Evolutionary conservation across 2,113 vertebrate species (phyloP).

Genomic region (Cryptotis parvus): DNA sequence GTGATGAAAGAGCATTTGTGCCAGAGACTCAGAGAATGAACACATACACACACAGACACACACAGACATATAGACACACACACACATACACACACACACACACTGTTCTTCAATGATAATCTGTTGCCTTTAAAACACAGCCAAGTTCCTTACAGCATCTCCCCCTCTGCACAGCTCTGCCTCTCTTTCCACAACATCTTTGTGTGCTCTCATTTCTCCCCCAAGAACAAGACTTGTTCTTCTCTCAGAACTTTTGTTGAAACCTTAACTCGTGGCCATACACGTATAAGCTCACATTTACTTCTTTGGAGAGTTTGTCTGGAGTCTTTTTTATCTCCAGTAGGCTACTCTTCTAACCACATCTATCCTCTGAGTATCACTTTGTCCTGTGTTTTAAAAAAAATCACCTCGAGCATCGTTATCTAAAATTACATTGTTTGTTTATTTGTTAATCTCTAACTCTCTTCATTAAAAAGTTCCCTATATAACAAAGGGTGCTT

Average conservation of each 20-base stretch:
- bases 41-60: no score
- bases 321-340: neutral
- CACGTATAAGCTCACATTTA: neutral
- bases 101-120: neutral
- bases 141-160: no score
- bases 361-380: neutral
- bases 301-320: neutral
- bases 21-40: neutral
- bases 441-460: neutral
- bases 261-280: neutral
- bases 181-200: neutral
- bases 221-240: neutral
- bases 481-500: neutral
- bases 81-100: neutral
- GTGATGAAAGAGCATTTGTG: constrained; percentile 69
- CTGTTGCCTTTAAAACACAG: constrained; percentile 16
- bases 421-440: constrained; percentile 16
- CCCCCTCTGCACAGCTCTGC: neutral
- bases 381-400: constrained; percentile 21
- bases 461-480: neutral
- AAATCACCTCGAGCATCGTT: neutral
- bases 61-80: neutral
- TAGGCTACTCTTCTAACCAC: neutral
- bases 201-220: neutral
- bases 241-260: neutral